Conservation (phyloP, 2,888 invertebrate genomes). For the Esperia sulphurella region DNA sequence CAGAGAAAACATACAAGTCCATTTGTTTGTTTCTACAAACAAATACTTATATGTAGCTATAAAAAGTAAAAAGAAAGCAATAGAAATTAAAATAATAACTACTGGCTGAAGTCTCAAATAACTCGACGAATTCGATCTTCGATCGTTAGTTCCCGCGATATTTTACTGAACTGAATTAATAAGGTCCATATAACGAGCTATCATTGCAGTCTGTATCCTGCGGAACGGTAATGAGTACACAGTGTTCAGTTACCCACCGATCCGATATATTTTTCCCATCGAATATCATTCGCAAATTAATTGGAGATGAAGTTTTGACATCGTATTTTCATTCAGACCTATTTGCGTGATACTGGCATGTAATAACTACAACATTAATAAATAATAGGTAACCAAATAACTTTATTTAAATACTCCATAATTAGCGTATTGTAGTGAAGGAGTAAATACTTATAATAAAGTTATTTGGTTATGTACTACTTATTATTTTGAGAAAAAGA, state of each 20-base stretch:
- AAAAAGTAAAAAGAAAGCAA: too few relatives aligned
- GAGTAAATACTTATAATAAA: too few relatives aligned
- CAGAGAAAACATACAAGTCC: too few relatives aligned
- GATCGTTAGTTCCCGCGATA: conserved; percentile 15
- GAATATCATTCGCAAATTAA: conserved; percentile 48
- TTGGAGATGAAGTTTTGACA: conserved; percentile 40
- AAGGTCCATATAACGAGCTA: conserved; percentile 15
- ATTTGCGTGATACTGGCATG: too few relatives aligned
- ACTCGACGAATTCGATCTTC: conserved; percentile 12
- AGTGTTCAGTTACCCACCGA: conserved; percentile 9
- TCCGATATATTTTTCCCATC: conserved; percentile 24
- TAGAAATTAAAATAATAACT: neutral
- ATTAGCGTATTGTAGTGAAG: too few relatives aligned
- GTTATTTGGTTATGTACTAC: too few relatives aligned
- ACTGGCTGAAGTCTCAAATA: conserved; percentile 10
- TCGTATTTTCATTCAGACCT: neutral
- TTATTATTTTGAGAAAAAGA: too few relatives aligned
- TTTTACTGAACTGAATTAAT: conserved; percentile 8
- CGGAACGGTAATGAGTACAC: conserved; percentile 11
- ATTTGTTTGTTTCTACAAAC: too few relatives aligned
- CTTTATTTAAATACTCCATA: too few relatives aligned
- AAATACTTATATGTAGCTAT: too few relatives aligned
- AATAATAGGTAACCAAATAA: too few relatives aligned
- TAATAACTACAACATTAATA: too few relatives aligned
- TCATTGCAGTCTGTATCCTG: neutral